Base-by-base conservation (phyloP, 2,888 invertebrate species). In the Seira ritae region DNA sequence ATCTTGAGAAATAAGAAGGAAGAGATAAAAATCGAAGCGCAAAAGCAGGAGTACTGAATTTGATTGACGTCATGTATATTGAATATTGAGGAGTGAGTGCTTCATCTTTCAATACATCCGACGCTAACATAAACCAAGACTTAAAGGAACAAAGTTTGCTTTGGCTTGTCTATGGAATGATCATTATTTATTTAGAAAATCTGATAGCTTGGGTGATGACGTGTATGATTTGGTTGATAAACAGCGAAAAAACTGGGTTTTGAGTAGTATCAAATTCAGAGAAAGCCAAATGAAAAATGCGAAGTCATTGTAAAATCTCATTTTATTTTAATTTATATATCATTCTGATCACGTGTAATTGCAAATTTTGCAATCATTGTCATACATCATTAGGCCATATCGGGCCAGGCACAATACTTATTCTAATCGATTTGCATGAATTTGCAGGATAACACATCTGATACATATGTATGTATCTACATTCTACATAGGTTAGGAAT, bases 61-160 rank as follows among this genome's bases (percentile, higher is more conserved):
- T 50, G 15, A 50, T 50, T 50, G 50, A 50, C 50, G 50, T 50
- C 50, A 50, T 50, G 50, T 15, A n/a, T n/a, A n/a, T n/a, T n/a
- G 50, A 50, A n/a, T 50, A n/a, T 50, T 2, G 50, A n/a, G 50
- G 50, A 50, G 15, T 12, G 3, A 50, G 50, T 2, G 12, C 15
- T 50, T 50, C 17, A 8, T 50, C 50, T 50, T 8, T 31, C 8
- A 31, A 31, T 31, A 8, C 31, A 31, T 50, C 3, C 50, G 3
- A 15, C 50, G 8, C 2, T 31, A 4, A 31, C 8, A 4, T 4
- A 31, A 31, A 31, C 31, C 31, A 31, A 31, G 31, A 31, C 8
- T 31, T n/a, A n/a, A n/a, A n/a, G n/a, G n/a, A n/a, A n/a, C n/a
- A 31, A 4, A 31, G 2, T 31, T 31, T 31, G 2, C 31, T 31